These are phyloP conservation scores for Leucopsar rothschildi DNA, from an alignment of 2,113 vertebrate genomes.

Conservation along the genomic window DNA sequence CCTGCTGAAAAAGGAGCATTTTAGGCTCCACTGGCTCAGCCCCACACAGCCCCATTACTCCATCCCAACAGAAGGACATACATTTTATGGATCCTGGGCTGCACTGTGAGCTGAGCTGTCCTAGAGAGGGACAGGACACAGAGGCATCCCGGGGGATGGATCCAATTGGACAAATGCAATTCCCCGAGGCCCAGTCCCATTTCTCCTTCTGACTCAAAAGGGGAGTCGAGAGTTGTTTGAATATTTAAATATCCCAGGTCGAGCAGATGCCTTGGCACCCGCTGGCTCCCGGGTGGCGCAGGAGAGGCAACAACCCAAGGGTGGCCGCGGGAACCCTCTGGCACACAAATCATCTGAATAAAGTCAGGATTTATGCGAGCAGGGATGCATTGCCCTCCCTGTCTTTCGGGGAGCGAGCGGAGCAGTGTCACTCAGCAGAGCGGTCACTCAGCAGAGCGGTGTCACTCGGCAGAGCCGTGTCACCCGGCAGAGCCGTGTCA, in stretches of 20 bases:
- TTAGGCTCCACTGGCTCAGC: background rate
- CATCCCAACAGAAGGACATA: fast-evolving
- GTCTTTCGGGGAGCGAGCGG: fast-evolving
- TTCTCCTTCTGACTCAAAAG: background rate
- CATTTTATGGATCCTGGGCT: background rate
- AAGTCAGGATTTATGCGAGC: fast-evolving
- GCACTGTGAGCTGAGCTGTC: background rate
- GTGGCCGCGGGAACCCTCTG: fast-evolving
- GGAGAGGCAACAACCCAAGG: background rate
- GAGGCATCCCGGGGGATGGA: background rate
- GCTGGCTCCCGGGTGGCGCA: fast-evolving
- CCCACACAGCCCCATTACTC: background rate
- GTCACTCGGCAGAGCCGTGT: too few relatives aligned
- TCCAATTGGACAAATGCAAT: background rate
- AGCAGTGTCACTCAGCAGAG: too few relatives aligned
- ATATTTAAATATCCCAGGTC: background rate
- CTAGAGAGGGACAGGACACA: fast-evolving
- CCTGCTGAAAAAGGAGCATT: background rate
- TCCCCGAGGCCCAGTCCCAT: fast-evolving
- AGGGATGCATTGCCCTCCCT: background rate
- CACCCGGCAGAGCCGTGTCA: too few relatives aligned
- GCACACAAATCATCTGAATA: background rate
- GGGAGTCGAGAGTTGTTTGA: background rate
- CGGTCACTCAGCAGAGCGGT: fast-evolving
- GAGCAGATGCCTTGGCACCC: background rate